Base-by-base conservation (phyloP, 2,888 invertebrate genomes). In the Magallana nippona region DNA sequence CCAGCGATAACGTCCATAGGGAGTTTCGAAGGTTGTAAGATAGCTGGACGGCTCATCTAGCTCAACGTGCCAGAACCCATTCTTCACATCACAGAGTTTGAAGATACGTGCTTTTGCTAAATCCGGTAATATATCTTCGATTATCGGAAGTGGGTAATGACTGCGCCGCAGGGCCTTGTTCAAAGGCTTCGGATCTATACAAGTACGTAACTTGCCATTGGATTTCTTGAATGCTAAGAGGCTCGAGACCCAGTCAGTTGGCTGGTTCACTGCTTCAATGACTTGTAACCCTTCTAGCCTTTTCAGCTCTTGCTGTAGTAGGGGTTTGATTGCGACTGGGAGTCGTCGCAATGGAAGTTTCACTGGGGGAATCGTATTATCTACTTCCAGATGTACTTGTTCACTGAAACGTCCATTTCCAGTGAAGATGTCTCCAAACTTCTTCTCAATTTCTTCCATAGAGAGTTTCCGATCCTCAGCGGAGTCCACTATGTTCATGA, bases 11-110 rank as follows among this genome's bases (percentile, higher is more conserved):
- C 88, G 63, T 2, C 88, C 88, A 17, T 82, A 89, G 2, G 88
- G 87, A 10, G 88, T 89, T 62, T 84, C 84, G 82, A 90, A 89
- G 11, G 86, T 89, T 8, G 89, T 90, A 1, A 88, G 81, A 3
- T 55, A 44, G 63, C 86, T 85, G 17, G 84, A 83, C 27, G 86
- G 77, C 19, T 87, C n/a, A 60, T 87, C 86, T 10, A 87, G 57
- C 22, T 62, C 32, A 8, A 86, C 78, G 22, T 87, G 84, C 86
- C 86, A 87, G 60, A 86, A 88, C 8, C 84, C 84, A 62, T 86
- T 83, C 44, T 86, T 82, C 44, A 81, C 82, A 80, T 83, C 83
- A 60, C 62, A 82, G 32, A 80, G 19, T 2, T 78, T 77, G 55
- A 86, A 84, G 8, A 81, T 19, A 55, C 63, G 81, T 10, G 79